Conservation (phyloP, 2,888 invertebrate species). For the Andricus curvator region DNA sequence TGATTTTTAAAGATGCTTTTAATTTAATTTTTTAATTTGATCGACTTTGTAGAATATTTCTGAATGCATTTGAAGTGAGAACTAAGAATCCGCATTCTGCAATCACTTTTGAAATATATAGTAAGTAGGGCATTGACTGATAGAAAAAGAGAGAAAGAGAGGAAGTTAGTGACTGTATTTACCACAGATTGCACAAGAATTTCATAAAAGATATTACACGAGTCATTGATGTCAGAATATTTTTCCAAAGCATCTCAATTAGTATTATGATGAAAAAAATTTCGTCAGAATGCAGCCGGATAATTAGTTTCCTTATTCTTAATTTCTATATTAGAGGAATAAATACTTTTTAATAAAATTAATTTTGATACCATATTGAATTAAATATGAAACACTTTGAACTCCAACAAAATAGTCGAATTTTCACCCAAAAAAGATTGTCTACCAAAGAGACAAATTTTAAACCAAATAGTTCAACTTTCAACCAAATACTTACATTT, state of each 20-base stretch:
- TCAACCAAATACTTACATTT: too few species aligned
- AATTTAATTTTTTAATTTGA: background rate
- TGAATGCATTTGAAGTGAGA: background rate
- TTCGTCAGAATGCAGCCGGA: background rate
- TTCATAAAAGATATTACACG: slow-evolving; percentile 23
- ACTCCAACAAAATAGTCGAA: too few species aligned
- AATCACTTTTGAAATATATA: background rate
- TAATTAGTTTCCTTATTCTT: background rate
- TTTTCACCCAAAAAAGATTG: too few species aligned
- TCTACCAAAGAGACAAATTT: too few species aligned
- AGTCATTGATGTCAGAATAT: slow-evolving; percentile 19
- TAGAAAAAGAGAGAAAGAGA: slow-evolving; percentile 18
- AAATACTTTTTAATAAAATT: too few species aligned
- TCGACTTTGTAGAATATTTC: background rate
- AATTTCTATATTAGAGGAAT: background rate
- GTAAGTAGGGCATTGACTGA: slow-evolving; percentile 20
- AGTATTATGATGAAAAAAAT: background rate
- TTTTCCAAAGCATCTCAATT: slow-evolving; percentile 7
- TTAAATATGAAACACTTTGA: too few species aligned
- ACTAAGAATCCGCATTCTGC: background rate
- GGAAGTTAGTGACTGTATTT: slow-evolving; percentile 32
- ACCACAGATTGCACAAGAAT: slow-evolving; percentile 20
- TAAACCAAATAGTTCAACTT: too few species aligned
- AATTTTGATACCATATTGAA: too few species aligned
- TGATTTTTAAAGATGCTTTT: background rate